Evolutionary conservation across 2,113 vertebrate species (phyloP).

Genomic region (Felis chaus): DNA sequence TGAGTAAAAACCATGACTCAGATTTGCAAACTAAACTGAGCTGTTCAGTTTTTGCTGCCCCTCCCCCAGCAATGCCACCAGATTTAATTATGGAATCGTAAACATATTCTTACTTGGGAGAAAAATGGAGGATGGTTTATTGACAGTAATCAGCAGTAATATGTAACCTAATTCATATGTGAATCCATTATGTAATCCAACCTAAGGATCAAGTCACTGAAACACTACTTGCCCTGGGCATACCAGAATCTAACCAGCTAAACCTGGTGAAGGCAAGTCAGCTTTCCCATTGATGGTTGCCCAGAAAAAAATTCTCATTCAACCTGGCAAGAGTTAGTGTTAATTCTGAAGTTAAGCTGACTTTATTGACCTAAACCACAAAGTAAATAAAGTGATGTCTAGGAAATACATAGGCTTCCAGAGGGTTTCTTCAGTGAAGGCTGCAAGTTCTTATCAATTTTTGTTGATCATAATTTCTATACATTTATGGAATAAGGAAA

Average conservation of each 20-base stretch:
- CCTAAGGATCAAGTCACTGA: not conserved
- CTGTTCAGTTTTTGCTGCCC: not conserved
- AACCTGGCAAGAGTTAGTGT: not conserved
- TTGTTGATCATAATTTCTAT: conserved; percentile 52
- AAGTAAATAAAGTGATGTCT: conserved; percentile 47
- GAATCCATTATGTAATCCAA: not conserved
- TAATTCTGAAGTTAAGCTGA: conserved; percentile 70
- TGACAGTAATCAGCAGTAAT: not conserved
- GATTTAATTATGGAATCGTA: not conserved
- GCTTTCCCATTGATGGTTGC: not conserved
- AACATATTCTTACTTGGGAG: not conserved
- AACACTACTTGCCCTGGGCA: not conserved
- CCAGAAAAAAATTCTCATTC: not conserved
- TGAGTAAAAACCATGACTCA: not conserved
- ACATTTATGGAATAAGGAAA: conserved; percentile 73
- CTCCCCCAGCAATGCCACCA: not conserved
- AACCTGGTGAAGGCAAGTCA: not conserved
- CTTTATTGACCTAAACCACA: not conserved
- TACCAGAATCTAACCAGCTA: not conserved
- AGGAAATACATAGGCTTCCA: conserved; percentile 65
- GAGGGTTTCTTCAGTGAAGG: conserved; percentile 71
- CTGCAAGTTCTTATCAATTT: conserved; percentile 62
- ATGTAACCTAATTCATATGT: not conserved
- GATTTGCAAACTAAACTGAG: not conserved
- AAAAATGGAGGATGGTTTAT: not conserved